These are phyloP conservation scores for Coptodon bakossiorum DNA, from an alignment of 2,113 vertebrate species.

Conservation along the genomic window DNA sequence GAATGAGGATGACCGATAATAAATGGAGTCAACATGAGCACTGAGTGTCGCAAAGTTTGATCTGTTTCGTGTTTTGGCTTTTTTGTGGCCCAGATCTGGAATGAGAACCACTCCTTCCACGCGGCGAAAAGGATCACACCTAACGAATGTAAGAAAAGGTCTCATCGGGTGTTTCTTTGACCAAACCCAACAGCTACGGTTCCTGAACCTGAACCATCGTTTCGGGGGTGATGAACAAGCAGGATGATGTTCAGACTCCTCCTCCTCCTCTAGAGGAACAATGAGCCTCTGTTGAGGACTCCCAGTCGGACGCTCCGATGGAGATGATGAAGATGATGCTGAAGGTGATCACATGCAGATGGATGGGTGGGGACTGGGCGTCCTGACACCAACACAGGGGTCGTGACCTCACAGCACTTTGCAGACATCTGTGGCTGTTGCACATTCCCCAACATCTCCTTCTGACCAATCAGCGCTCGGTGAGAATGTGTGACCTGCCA, in stretches of 20 bases:
- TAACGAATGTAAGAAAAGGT: background rate
- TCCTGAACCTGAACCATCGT: background rate
- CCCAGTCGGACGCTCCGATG: background rate
- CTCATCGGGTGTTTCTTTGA: background rate
- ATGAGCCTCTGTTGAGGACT: background rate
- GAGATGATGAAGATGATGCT: background rate
- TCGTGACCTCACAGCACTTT: constrained; percentile 43
- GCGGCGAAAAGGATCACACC: background rate
- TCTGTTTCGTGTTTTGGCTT: background rate
- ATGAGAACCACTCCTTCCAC: background rate
- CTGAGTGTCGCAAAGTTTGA: background rate
- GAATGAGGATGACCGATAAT: background rate
- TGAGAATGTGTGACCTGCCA: constrained; percentile 28
- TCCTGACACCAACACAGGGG: constrained; percentile 17
- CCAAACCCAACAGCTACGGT: background rate
- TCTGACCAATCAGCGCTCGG: constrained; percentile 24
- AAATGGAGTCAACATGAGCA: background rate
- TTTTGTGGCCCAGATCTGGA: background rate
- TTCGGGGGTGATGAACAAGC: background rate
- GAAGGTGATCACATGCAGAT: background rate
- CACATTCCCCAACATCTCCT: constrained; percentile 22
- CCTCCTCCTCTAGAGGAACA: background rate
- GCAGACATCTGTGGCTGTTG: constrained; percentile 55
- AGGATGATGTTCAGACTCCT: background rate
- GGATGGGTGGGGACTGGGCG: background rate